phyloP scores from a whole-genome alignment of 2,888 invertebrate genomes.

The Cybosia mesomella region DNA sequence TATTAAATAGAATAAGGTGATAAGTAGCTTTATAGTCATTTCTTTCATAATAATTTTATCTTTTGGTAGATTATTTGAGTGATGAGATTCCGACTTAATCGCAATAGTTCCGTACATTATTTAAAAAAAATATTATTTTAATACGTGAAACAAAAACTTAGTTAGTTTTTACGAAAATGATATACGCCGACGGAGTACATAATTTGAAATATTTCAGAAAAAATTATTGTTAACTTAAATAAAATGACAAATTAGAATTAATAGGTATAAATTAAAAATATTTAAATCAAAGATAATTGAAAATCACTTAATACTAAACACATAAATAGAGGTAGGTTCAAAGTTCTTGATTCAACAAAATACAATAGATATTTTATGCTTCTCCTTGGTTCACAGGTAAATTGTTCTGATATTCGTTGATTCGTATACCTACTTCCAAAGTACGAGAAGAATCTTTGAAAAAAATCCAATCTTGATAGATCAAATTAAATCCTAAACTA shows the following conservation, averaged over 20 bases:
- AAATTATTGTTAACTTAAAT: too few species aligned
- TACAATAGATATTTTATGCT: too few species aligned
- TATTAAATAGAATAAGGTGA: not conserved
- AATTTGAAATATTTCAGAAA: too few species aligned
- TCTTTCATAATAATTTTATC: conserved; percentile 1
- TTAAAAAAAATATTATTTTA: not conserved
- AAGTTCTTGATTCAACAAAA: too few species aligned
- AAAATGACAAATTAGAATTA: not conserved
- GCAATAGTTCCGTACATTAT: not conserved
- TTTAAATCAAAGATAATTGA: too few species aligned
- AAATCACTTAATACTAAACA: too few species aligned
- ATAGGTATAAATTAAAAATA: not conserved
- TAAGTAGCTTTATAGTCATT: not conserved
- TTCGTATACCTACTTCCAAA: not conserved
- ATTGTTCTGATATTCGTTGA: not conserved
- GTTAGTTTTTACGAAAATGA: too few species aligned
- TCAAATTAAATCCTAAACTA: conserved; percentile 11
- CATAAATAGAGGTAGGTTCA: too few species aligned
- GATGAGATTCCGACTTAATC: not conserved
- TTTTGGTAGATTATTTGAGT: not conserved
- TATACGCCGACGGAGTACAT: too few species aligned
- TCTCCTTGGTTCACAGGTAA: not conserved
- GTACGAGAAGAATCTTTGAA: not conserved
- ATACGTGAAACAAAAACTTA: too few species aligned
- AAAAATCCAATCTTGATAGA: not conserved